phyloP scores from a whole-genome alignment of 2,797 vertebrate genomes.

The Melanitta fusca region DNA sequence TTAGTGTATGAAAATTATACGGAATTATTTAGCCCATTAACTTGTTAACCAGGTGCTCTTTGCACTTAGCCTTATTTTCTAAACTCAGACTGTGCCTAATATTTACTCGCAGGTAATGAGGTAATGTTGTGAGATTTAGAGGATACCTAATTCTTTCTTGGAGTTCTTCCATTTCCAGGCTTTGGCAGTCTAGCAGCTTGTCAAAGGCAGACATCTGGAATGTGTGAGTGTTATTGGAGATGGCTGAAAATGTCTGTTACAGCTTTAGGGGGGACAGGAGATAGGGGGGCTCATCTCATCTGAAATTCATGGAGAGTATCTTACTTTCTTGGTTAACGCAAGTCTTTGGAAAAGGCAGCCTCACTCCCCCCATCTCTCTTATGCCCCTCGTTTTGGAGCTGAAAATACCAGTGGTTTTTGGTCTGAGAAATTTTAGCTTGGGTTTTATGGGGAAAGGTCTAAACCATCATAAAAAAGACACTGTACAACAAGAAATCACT shows the following conservation, averaged over 20 bases:
- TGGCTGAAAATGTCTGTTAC: not conserved
- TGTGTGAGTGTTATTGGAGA: conserved; percentile 3
- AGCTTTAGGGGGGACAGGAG: not conserved
- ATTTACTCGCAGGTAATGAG: conserved; percentile 49
- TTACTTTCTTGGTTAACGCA: not conserved
- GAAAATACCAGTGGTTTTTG: not conserved
- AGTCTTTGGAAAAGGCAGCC: not conserved
- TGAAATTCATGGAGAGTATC: not conserved
- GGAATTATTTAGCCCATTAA: conserved; percentile 31
- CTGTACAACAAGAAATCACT: not conserved
- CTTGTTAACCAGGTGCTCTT: conserved; percentile 29
- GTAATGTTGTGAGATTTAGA: conserved; percentile 14
- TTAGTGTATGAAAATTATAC: conserved; percentile 25
- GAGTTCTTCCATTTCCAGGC: conserved; percentile 3
- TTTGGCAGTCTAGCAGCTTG: conserved; percentile 28
- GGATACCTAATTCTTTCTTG: conserved; percentile 53
- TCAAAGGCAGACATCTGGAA: conserved; percentile 21
- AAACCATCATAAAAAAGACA: not conserved
- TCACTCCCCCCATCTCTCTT: fast-evolving
- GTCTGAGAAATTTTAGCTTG: not conserved
- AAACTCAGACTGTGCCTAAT: conserved; percentile 4
- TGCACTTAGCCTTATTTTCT: conserved; percentile 49
- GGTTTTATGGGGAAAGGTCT: not conserved
- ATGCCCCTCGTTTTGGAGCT: not conserved
- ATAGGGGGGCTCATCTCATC: not conserved